Conservation (phyloP, 2,797 vertebrate species). For the Taenioides sp. region DNA sequence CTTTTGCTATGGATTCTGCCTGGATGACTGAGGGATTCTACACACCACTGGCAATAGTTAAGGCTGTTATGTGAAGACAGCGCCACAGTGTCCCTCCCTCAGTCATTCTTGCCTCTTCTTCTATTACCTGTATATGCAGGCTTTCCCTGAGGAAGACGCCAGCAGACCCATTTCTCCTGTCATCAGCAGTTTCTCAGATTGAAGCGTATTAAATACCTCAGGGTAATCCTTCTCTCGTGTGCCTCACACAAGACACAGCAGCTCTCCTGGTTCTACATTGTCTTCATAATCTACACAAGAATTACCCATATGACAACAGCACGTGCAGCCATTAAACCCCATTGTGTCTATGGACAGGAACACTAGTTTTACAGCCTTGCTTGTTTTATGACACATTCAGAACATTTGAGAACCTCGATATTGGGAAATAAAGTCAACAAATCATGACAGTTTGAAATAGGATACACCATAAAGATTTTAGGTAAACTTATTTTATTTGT, state of each 20-base stretch:
- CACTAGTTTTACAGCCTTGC: neutral
- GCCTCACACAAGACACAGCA: constrained; percentile 16
- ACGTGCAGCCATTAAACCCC: neutral
- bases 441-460: neutral
- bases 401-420: neutral
- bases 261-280: constrained; percentile 7
- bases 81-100: neutral
- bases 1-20: too few relatives aligned
- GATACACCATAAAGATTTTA: too few relatives aligned
- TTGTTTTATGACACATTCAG: neutral
- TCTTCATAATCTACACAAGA: constrained; percentile 19
- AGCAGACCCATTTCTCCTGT: constrained; percentile 24
- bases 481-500: neutral
- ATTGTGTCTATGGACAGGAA: neutral
- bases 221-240: constrained; percentile 36
- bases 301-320: constrained; percentile 1
- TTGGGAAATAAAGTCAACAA: neutral
- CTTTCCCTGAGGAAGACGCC: constrained; percentile 1
- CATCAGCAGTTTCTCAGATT: constrained; percentile 56
- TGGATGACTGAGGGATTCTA: too few relatives aligned
- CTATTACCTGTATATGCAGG: constrained; percentile 10
- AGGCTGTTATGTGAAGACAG: neutral
- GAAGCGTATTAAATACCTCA: constrained; percentile 34
- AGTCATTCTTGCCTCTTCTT: constrained; percentile 3
- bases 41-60: too few relatives aligned